phyloP scores from a whole-genome alignment of 2,113 vertebrate genomes.

The Anhinga rufa region DNA sequence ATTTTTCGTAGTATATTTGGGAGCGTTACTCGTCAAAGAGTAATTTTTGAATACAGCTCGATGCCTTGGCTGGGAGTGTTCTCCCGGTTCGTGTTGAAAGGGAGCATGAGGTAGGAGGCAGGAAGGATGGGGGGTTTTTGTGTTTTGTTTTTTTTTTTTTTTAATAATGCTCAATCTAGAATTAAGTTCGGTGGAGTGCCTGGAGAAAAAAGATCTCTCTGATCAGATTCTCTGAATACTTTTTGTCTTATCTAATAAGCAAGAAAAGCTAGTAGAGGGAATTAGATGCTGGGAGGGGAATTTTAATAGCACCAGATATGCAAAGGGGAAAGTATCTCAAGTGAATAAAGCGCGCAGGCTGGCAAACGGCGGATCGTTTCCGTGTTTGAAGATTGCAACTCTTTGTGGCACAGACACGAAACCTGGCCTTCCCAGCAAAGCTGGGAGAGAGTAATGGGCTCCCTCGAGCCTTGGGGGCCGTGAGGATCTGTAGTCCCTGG shows the following conservation, averaged over 20 bases:
- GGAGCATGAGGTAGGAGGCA: not conserved
- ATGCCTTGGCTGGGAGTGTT: not conserved
- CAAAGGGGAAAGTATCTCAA: not conserved
- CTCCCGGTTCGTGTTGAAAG: not conserved
- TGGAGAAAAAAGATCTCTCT: conserved; percentile 42
- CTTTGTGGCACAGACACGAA: not conserved
- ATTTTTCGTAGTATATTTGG: fast-evolving
- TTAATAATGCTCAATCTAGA: conserved; percentile 35
- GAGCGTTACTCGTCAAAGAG: not conserved
- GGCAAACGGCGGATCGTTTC: not conserved
- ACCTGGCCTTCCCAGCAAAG: not conserved
- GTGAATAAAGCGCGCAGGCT: not conserved
- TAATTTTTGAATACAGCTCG: not conserved
- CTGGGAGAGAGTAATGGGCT: not conserved
- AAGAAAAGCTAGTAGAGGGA: not conserved
- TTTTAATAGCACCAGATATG: not conserved
- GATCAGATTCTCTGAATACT: conserved; percentile 41
- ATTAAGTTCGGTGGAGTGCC: conserved; percentile 48
- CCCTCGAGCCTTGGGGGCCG: not conserved
- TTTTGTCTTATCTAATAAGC: conserved; percentile 43
- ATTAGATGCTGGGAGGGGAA: not conserved
- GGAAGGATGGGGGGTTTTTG: not conserved
- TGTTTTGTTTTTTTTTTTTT: not conserved
- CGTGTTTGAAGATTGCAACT: not conserved
- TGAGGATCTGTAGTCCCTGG: not conserved